These are phyloP conservation scores for Parnassius smintheus DNA, from an alignment of 2,888 invertebrate species.

Conservation along the genomic window DNA sequence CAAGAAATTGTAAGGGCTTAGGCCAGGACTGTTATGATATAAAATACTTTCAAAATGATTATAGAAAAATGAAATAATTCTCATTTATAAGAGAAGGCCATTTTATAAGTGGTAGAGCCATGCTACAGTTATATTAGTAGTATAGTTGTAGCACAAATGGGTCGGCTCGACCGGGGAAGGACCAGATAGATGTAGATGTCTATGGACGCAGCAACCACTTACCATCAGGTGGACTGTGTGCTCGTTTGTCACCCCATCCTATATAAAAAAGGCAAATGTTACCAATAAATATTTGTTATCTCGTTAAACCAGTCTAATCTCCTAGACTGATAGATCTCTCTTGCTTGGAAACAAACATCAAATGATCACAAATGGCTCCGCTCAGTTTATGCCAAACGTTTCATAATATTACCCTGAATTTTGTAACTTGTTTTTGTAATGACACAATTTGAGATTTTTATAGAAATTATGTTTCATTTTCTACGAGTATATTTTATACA, in stretches of 20 bases:
- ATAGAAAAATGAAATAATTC: slow-evolving; percentile 1
- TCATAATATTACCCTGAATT: slow-evolving; percentile 5
- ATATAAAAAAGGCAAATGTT: background rate
- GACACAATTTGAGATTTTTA: background rate
- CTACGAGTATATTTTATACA: no score
- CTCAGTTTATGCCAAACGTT: slow-evolving; percentile 3
- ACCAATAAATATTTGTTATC: slow-evolving; percentile 8
- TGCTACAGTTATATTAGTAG: no score
- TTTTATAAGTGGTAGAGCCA: no score
- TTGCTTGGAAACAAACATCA: slow-evolving; percentile 3
- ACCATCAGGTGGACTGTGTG: no score
- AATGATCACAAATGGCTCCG: slow-evolving; percentile 9
- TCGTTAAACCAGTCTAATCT: slow-evolving; percentile 10
- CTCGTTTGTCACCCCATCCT: no score
- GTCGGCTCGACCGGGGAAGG: no score
- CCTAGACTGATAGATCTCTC: background rate
- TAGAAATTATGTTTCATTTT: background rate
- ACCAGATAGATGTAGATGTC: no score
- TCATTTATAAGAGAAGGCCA: background rate
- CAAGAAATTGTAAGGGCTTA: no score
- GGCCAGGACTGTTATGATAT: no score
- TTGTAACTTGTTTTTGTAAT: slow-evolving; percentile 10
- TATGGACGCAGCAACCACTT: no score
- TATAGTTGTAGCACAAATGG: no score
- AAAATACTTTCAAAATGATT: no score